Conservation (phyloP, 2,113 vertebrate species). For the Dasyprocta punctata region DNA sequence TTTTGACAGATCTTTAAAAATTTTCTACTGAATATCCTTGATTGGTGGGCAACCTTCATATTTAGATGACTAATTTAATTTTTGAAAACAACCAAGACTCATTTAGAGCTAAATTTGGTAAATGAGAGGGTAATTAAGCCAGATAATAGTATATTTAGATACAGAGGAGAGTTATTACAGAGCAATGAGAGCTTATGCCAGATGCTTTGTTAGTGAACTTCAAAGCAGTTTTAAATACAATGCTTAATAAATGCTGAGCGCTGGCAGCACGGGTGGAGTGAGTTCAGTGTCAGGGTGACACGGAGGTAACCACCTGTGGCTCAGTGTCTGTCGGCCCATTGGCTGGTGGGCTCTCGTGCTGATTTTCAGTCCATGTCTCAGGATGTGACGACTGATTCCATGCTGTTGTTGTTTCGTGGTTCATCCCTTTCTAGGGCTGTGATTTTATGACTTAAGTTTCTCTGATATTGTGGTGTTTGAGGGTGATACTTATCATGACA, state of each 20-base stretch:
- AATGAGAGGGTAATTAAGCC: constrained; percentile 1
- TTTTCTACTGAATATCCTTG: not conserved
- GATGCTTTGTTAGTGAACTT: not conserved
- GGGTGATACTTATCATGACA: not conserved
- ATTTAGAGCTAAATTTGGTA: constrained; percentile 15
- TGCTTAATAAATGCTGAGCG: not conserved
- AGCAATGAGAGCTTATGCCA: not conserved
- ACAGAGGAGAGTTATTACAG: not conserved
- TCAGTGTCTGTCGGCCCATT: rapidly evolving
- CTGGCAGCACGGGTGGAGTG: not conserved
- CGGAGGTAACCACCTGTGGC: not conserved
- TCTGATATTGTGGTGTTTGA: not conserved
- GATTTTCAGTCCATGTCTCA: not conserved
- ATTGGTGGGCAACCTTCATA: not conserved
- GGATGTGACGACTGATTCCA: not conserved
- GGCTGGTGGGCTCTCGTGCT: not conserved
- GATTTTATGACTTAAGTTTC: not conserved
- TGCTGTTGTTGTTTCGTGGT: not conserved
- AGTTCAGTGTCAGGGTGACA: not conserved
- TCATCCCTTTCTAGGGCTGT: not conserved
- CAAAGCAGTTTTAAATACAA: not conserved
- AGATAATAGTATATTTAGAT: not conserved
- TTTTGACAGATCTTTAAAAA: not conserved
- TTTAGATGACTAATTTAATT: not conserved
- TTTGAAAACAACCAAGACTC: constrained; percentile 23